These are phyloP conservation scores for Plagodis pulveraria DNA, from an alignment of 2,888 invertebrate species.

Conservation along the genomic window DNA sequence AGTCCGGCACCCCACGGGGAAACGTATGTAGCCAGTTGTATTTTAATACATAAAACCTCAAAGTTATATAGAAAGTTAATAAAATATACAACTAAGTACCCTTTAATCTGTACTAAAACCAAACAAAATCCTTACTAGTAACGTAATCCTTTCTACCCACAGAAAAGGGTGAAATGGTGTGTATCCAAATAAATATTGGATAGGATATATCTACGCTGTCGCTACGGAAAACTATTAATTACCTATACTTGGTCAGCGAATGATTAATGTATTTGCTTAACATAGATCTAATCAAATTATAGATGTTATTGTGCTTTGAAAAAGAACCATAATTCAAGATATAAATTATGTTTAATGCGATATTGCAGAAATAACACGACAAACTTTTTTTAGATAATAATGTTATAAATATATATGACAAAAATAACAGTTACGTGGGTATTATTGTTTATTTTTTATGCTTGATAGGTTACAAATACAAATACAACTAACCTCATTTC, in stretches of 20 bases:
- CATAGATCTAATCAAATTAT: neutral
- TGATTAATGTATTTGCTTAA: neutral
- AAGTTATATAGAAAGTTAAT: neutral
- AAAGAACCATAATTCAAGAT: constrained; percentile 8
- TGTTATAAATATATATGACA: too few relatives aligned
- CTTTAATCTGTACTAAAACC: neutral
- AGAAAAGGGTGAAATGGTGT: constrained; percentile 23
- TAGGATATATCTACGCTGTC: constrained; percentile 10
- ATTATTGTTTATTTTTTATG: too few relatives aligned
- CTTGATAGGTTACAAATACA: too few relatives aligned
- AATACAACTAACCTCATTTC: too few relatives aligned
- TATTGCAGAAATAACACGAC: constrained; percentile 2
- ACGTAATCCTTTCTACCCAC: constrained; percentile 22
- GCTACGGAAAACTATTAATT: constrained; percentile 19
- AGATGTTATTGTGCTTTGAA: constrained; percentile 16
- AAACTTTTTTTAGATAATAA: too few relatives aligned
- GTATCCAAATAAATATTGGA: constrained; percentile 23
- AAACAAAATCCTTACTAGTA: constrained; percentile 14
- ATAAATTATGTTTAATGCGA: constrained; percentile 22
- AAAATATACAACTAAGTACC: neutral
- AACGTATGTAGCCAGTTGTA: too few relatives aligned
- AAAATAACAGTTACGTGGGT: too few relatives aligned
- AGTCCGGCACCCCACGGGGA: too few relatives aligned
- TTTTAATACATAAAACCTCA: too few relatives aligned
- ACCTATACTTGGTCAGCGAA: constrained; percentile 14